Evolutionary conservation across 2,113 vertebrate genomes (phyloP).

Genomic region (Platysternon megacephalum): DNA sequence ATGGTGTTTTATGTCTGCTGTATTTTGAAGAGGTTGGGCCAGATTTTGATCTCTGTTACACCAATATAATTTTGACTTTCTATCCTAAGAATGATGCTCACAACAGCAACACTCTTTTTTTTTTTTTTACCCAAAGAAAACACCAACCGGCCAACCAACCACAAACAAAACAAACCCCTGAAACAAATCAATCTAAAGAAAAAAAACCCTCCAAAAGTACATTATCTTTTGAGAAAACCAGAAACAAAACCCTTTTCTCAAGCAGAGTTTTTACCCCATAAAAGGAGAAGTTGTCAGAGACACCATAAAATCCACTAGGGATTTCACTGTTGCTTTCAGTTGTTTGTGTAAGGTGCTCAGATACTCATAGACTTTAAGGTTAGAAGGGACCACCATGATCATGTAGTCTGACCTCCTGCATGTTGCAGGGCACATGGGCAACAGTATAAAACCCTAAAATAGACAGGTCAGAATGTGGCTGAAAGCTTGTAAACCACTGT

Average conservation of each 20-base stretch:
- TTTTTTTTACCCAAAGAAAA: background rate
- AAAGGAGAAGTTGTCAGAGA: background rate
- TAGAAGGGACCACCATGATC: too few relatives aligned
- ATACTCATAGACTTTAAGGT: background rate
- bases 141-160: background rate
- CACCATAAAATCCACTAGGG: background rate
- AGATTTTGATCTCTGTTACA: background rate
- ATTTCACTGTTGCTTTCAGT: background rate
- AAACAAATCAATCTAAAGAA: background rate
- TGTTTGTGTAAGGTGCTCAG: background rate
- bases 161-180: background rate
- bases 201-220: background rate
- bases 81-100: background rate
- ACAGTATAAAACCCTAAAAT: background rate
- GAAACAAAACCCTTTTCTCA: background rate
- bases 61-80: background rate
- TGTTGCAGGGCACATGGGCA: background rate
- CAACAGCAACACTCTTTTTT: background rate
- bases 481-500: background rate
- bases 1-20: background rate
- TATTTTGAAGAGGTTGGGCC: background rate
- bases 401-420: too few relatives aligned
- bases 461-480: background rate
- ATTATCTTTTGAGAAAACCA: background rate
- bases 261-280: background rate